Conservation (phyloP, 2,797 vertebrate species). For the Pteronotus mesoamericanus region DNA sequence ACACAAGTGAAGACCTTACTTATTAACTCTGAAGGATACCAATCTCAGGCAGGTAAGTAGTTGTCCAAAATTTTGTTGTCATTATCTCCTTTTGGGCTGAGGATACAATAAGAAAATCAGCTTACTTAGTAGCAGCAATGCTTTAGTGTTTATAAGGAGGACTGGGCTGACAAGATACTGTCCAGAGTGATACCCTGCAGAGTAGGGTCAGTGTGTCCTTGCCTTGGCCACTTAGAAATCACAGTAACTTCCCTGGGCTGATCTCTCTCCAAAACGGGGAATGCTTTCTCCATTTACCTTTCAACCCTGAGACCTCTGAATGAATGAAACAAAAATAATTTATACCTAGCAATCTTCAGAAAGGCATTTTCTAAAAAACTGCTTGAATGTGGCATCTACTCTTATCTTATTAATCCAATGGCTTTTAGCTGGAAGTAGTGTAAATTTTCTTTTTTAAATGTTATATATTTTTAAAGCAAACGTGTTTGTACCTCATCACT, state of each 20-base stretch:
- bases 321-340: neutral
- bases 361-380: conserved; percentile 23
- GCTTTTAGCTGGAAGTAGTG: neutral
- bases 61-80: neutral
- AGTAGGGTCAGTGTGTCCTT: neutral
- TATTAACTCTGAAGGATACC: neutral
- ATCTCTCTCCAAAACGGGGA: neutral
- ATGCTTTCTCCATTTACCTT: neutral
- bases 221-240: neutral
- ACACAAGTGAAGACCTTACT: neutral
- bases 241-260: neutral
- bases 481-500: neutral
- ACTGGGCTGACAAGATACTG: too few species aligned
- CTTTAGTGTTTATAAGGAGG: neutral
- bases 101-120: neutral
- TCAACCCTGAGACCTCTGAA: neutral
- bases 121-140: neutral
- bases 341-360: neutral
- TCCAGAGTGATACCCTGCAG: too few species aligned
- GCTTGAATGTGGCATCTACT: neutral
- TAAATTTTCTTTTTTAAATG: neutral
- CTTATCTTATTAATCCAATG: neutral
- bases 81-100: neutral
- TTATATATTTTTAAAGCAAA: neutral
- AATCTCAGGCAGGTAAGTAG: neutral